Conservation (phyloP, 2,113 vertebrate genomes). For the Eudyptes chrysolophus region DNA sequence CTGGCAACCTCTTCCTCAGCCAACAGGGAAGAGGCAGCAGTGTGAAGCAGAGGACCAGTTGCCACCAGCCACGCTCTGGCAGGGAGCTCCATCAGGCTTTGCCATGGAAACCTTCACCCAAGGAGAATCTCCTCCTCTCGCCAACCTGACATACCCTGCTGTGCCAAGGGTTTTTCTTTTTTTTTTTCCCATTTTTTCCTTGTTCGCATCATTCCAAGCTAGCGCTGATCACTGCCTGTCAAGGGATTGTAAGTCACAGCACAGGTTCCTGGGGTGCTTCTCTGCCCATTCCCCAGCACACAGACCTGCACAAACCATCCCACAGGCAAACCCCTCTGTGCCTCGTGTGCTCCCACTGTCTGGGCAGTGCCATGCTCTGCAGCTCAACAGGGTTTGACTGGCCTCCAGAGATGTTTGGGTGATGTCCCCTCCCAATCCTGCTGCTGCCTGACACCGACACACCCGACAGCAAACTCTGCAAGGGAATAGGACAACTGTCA, state of each 20-base stretch:
- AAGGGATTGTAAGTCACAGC: fast-evolving
- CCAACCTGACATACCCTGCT: neutral
- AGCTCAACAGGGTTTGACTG: neutral
- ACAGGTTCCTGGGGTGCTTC: neutral
- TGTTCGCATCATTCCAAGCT: neutral
- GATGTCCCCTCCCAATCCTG: neutral
- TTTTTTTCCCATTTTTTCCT: neutral
- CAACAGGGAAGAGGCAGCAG: neutral
- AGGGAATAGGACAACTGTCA: neutral
- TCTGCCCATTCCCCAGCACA: neutral
- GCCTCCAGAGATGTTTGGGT: neutral
- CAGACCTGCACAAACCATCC: neutral
- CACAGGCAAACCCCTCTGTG: neutral
- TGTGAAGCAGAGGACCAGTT: fast-evolving
- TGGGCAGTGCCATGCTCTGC: neutral
- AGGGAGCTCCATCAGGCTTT: neutral
- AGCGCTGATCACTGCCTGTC: too few relatives aligned
- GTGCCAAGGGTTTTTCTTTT: neutral
- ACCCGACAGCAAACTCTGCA: neutral
- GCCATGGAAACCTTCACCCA: neutral
- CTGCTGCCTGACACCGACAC: fast-evolving
- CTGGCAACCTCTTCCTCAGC: neutral
- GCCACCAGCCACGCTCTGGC: fast-evolving
- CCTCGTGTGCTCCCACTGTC: neutral
- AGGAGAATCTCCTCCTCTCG: neutral